Conservation (phyloP, 2,113 vertebrate species). For the Amphilophus citrinellus region DNA sequence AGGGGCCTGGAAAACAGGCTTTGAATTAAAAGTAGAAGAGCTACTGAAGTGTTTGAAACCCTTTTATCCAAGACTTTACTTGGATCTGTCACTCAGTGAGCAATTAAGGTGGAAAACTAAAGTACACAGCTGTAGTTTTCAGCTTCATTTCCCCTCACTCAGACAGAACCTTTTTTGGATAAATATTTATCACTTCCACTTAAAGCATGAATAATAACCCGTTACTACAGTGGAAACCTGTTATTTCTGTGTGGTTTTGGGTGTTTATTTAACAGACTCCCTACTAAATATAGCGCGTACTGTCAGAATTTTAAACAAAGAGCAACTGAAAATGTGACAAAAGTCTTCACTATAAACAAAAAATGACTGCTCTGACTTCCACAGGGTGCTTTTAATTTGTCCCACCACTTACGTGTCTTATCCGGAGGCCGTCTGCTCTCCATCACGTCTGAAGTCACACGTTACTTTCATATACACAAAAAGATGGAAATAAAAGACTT, state of each 20-base stretch:
- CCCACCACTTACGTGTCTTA: not conserved
- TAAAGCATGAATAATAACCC: not conserved
- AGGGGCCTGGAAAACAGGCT: not conserved
- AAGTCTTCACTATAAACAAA: constrained; percentile 29
- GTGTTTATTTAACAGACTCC: constrained; percentile 15
- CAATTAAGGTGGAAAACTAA: not conserved
- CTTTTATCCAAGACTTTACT: not conserved
- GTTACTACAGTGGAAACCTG: not conserved
- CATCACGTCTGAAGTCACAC: constrained; percentile 5
- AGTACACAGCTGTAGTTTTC: constrained; percentile 16
- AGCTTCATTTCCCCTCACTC: not conserved
- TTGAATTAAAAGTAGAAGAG: not conserved
- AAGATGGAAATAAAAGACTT: not conserved
- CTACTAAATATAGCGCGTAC: not conserved
- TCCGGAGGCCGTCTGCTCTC: not conserved
- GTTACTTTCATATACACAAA: not conserved
- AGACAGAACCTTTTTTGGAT: not conserved
- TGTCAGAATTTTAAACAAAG: constrained; percentile 6
- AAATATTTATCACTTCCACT: not conserved
- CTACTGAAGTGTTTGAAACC: constrained; percentile 10
- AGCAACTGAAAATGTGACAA: not conserved
- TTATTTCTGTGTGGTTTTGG: not conserved
- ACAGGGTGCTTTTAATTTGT: not conserved
- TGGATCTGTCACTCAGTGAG: not conserved
- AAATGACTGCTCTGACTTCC: not conserved